Base-by-base conservation (phyloP, 2,888 invertebrate species). In the Alloplasta piceator region DNA sequence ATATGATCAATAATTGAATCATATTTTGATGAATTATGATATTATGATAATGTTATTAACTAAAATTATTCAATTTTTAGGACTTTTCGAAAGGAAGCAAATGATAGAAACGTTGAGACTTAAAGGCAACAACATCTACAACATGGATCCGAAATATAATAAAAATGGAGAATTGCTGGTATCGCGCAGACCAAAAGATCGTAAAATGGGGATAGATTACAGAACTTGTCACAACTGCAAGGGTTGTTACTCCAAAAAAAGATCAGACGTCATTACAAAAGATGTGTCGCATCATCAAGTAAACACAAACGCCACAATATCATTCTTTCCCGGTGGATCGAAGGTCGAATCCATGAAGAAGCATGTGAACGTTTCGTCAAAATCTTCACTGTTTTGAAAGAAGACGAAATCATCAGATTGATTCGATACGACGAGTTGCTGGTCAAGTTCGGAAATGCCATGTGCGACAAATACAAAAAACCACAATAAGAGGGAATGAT, bases 161-260 rank as follows among this genome's bases (percentile, higher is more conserved):
- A 36, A 36, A 7, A 63, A 50, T 10, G 58, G 58, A 63, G n/a
- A 55, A 26, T 46, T 77, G 14, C 41, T 77, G 41, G 52, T 58
- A 5, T 50, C 76, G 9, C 76, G 76, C 4, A 60, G 76, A 41
- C 76, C 68, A 14, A 46, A 0, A 16, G 39, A 48, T 41, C 41
- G 36, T 26, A 26, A 36, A 14, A 7, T 5, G n/a, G 82, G 72
- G 50, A 70, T n/a, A 9, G 81, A 84, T 39, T 87, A 81, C 66
- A 64, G 50, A 50, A 46, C 78, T 9, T 86, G 86, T 64, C 75
- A 84, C 41, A 83, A 84, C 39, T 85, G 87, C 70, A 83, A 84
- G 72, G 85, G 84, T 52, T 78, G 66, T 52, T 85, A 83, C 46
- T 81, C 80, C 12, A 83, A 77, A 56, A 71, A 66, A 26, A 76